Evolutionary conservation across 2,888 invertebrate genomes (phyloP).

Genomic region (Lasioglossum zephyrum): DNA sequence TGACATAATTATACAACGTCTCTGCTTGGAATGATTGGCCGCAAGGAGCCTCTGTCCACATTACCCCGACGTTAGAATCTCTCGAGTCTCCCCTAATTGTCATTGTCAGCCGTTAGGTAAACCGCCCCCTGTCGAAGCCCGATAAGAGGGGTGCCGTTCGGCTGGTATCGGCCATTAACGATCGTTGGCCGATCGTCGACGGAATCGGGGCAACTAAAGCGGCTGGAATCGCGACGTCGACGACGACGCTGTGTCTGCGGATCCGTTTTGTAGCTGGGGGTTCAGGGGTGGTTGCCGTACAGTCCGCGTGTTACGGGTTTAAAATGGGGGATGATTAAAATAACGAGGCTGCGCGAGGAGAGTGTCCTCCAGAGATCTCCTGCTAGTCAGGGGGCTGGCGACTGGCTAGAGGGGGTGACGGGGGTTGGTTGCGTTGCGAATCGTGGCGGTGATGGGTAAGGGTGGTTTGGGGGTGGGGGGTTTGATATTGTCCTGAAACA

Average conservation of each 20-base stretch:
- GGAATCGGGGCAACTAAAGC: slow-evolving; percentile 70
- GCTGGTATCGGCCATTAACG: slow-evolving; percentile 77
- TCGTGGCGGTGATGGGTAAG: slow-evolving; percentile 31
- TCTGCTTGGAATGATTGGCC: background rate
- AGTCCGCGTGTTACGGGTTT: slow-evolving; percentile 76
- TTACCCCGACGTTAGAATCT: slow-evolving; percentile 17
- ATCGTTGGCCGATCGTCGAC: slow-evolving; percentile 71
- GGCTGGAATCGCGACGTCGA: slow-evolving; percentile 33
- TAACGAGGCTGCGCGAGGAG: slow-evolving; percentile 79
- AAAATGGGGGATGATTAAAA: slow-evolving; percentile 83
- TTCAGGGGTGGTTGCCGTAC: slow-evolving; percentile 31
- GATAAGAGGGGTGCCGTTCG: slow-evolving; percentile 64
- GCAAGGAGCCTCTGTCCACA: background rate
- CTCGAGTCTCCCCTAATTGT: slow-evolving; percentile 46
- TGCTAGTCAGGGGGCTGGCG: slow-evolving; percentile 43
- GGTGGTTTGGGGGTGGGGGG: slow-evolving; percentile 6
- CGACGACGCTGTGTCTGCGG: slow-evolving; percentile 40
- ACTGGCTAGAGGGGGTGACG: slow-evolving; percentile 46
- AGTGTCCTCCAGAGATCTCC: slow-evolving; percentile 73
- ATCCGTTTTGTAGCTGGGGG: slow-evolving; percentile 41
- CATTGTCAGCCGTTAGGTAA: slow-evolving; percentile 54
- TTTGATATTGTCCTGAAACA: slow-evolving; percentile 81
- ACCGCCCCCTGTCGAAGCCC: slow-evolving; percentile 49
- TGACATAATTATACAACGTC: background rate
- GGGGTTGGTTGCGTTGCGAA: slow-evolving; percentile 56